These are phyloP conservation scores for Panopea generosa DNA, from an alignment of 2,888 invertebrate species.

Conservation along the genomic window DNA sequence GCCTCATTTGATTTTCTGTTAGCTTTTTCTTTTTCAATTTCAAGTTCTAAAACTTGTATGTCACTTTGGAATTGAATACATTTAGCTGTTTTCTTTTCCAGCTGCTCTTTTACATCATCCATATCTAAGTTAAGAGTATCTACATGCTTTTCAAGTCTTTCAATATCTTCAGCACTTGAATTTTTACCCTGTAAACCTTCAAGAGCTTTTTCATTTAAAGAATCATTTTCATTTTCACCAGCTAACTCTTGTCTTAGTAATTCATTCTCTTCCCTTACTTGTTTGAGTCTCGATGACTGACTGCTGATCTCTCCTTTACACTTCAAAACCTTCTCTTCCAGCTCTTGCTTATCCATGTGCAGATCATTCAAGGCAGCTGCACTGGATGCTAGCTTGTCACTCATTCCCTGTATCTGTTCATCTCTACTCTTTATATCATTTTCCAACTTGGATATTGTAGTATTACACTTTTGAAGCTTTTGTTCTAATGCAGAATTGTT, in stretches of 20 bases:
- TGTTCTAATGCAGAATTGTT: conserved; percentile 56
- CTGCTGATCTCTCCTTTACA: conserved; percentile 62
- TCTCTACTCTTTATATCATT: conserved; percentile 48
- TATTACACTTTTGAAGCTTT: conserved; percentile 36
- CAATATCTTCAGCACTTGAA: conserved; percentile 15
- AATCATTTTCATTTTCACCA: too few relatives aligned
- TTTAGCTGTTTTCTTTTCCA: conserved; percentile 28
- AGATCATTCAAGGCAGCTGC: conserved; percentile 78
- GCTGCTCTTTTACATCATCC: conserved; percentile 20
- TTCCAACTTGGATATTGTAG: conserved; percentile 27
- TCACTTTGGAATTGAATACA: conserved; percentile 26
- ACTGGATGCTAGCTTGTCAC: conserved; percentile 72
- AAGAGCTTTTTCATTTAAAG: neutral
- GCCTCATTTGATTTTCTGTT: conserved; percentile 16
- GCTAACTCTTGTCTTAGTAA: conserved; percentile 36
- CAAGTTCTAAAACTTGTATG: neutral
- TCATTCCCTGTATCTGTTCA: conserved; percentile 67
- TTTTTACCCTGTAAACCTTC: neutral
- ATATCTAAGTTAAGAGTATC: conserved; percentile 33
- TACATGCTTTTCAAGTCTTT: conserved; percentile 30
- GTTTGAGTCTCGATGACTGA: conserved; percentile 67
- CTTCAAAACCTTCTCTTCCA: conserved; percentile 64
- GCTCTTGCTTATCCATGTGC: conserved; percentile 82
- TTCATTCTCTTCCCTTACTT: conserved; percentile 62
- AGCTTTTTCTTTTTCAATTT: neutral